A percentile compares a stretch with the other conserved stretches of the same genome.
phyloP scores from a whole-genome alignment of 2,888 invertebrate genomes.

The Cybosia mesomella region DNA sequence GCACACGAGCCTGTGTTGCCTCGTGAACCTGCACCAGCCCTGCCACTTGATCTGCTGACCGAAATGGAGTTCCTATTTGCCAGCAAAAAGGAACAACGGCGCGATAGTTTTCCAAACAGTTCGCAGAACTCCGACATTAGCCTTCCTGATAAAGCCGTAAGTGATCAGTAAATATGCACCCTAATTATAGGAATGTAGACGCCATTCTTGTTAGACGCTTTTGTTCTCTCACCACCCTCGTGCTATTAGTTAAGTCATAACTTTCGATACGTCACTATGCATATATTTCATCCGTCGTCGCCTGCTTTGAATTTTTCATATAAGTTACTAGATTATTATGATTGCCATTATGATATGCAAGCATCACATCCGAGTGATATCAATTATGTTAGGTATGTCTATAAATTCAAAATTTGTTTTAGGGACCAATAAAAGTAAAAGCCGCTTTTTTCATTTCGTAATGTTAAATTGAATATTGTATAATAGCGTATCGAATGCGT shows the following conservation, averaged over 20 bases:
- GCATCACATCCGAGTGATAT: too few species aligned
- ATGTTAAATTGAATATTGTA: slow-evolving; percentile 9
- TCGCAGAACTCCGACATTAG: slow-evolving; percentile 65
- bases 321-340: slow-evolving; percentile 34
- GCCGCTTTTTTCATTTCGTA: neutral
- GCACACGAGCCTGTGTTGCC: slow-evolving; percentile 61
- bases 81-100: slow-evolving; percentile 62
- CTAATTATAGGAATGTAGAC: slow-evolving; percentile 42
- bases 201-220: slow-evolving; percentile 53
- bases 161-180: slow-evolving; percentile 50
- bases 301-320: slow-evolving; percentile 40
- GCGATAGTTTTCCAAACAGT: slow-evolving; percentile 72
- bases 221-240: slow-evolving; percentile 42
- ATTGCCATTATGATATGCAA: too few species aligned
- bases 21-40: slow-evolving; percentile 63
- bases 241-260: slow-evolving; percentile 56
- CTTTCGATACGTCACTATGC: slow-evolving; percentile 54
- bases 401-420: neutral
- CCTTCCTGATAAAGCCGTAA: slow-evolving; percentile 76
- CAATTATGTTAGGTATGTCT: neutral
- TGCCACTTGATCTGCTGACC: slow-evolving; percentile 78
- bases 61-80: slow-evolving; percentile 80
- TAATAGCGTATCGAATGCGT: slow-evolving; percentile 38
- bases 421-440: too few species aligned
- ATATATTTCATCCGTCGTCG: slow-evolving; percentile 31